Evolutionary conservation across 2,113 vertebrate species (phyloP).

Genomic region (Sebastes fasciatus): DNA sequence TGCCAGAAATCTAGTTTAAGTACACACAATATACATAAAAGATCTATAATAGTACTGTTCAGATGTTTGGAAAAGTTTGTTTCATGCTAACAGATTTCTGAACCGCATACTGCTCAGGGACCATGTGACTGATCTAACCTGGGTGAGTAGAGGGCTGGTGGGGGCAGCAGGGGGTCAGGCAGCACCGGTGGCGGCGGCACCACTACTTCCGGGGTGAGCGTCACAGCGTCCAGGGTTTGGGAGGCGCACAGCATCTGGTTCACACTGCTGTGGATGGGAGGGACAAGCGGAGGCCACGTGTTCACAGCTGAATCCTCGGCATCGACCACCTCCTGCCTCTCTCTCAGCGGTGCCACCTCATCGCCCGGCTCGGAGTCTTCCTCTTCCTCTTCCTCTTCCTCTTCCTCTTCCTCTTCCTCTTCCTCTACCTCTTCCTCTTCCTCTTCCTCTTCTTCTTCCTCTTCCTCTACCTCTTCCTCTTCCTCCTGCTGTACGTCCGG

Average conservation of each 20-base stretch:
- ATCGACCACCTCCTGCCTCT: conserved; percentile 31
- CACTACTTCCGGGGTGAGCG: conserved; percentile 82
- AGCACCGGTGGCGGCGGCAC: conserved; percentile 62
- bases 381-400: conserved; percentile 11
- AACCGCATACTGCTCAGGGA: not conserved
- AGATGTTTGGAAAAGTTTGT: not conserved
- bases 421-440: not conserved
- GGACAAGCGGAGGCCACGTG: not conserved
- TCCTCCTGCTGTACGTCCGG: conserved; percentile 34
- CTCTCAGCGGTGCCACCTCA: conserved; percentile 22
- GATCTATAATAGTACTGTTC: not conserved
- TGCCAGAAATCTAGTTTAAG: not conserved
- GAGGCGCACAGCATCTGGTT: conserved; percentile 84
- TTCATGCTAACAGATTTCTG: not conserved
- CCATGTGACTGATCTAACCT: conserved; percentile 67
- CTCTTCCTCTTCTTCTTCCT: not conserved
- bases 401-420: not conserved
- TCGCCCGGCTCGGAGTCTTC: conserved; percentile 68
- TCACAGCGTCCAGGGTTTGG: conserved; percentile 84
- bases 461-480: not conserved
- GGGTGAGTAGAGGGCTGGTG: conserved; percentile 79
- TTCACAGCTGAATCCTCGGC: conserved; percentile 23
- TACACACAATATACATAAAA: not conserved
- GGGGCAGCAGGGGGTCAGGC: conserved; percentile 59
- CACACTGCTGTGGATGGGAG: conserved; percentile 69